phyloP scores from a whole-genome alignment of 2,113 vertebrate species.

The Aspidoscelis tigris region DNA sequence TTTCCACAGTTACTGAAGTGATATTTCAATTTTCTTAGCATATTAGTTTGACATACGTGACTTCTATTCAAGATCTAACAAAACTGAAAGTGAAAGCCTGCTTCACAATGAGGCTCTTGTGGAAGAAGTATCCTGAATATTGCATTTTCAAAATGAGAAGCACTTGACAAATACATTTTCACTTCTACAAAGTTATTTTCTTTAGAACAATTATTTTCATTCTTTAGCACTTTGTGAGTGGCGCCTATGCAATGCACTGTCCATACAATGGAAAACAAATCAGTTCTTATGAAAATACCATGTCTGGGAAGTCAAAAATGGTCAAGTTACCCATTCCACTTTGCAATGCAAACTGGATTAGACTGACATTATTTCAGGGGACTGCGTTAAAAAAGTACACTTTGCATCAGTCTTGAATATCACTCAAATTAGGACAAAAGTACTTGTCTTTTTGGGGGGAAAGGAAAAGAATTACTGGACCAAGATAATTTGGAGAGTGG shows the following conservation, averaged over 20 bases:
- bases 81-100: background rate
- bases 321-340: too few species aligned
- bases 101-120: background rate
- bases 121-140: background rate
- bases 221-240: background rate
- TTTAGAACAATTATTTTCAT: background rate
- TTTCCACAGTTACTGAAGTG: background rate
- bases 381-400: background rate
- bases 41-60: background rate
- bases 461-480: background rate
- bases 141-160: background rate
- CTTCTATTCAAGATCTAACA: background rate
- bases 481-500: background rate
- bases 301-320: too few species aligned
- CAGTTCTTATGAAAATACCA: background rate
- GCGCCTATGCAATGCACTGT: background rate
- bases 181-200: background rate
- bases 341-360: background rate
- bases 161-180: slow-evolving; percentile 6
- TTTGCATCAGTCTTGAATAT: background rate
- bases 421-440: background rate
- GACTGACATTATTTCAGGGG: background rate
- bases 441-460: background rate
- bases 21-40: background rate
- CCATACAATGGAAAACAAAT: too few species aligned